A percentile compares a stretch with the other conserved stretches of the same genome.
Conservation (phyloP, 2,113 vertebrate species). For the Anhinga rufa region DNA sequence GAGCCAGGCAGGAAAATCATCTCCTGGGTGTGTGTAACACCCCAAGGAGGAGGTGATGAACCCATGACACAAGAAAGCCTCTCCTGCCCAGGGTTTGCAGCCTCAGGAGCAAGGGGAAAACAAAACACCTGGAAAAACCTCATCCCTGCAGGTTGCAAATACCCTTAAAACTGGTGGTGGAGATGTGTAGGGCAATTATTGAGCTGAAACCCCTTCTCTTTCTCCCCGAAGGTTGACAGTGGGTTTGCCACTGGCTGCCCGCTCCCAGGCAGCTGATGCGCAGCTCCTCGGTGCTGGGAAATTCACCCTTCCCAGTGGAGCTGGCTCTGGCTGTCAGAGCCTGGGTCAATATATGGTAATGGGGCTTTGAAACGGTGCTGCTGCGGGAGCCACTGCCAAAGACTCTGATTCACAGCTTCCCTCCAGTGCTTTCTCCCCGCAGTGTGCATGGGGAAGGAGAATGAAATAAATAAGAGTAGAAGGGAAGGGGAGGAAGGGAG, state of each 20-base stretch:
- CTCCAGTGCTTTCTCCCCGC: slow-evolving; percentile 31
- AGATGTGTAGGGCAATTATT: accelerated
- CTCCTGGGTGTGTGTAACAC: not conserved
- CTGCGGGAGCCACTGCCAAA: slow-evolving; percentile 20
- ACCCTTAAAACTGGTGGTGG: not conserved
- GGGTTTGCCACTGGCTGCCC: not conserved
- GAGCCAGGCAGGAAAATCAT: not conserved
- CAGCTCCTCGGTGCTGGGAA: slow-evolving; percentile 27
- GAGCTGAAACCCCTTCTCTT: not conserved
- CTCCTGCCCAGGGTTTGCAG: not conserved
- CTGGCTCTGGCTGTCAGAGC: slow-evolving; percentile 55
- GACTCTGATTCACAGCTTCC: slow-evolving; percentile 64
- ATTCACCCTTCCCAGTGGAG: not conserved
- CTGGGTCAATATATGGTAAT: slow-evolving; percentile 68
- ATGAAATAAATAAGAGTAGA: slow-evolving; percentile 50
- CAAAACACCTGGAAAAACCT: not conserved
- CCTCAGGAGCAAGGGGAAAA: not conserved
- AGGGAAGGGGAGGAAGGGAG: not conserved
- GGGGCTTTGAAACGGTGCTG: slow-evolving; percentile 45
- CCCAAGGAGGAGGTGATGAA: not conserved
- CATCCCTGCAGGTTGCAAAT: not conserved
- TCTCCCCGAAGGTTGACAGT: not conserved
- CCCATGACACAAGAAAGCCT: not conserved
- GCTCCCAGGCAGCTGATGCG: not conserved
- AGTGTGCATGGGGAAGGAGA: not conserved